phyloP scores from a whole-genome alignment of 92 coral and sea anemone species.

The Virgularia gustaviana region DNA sequence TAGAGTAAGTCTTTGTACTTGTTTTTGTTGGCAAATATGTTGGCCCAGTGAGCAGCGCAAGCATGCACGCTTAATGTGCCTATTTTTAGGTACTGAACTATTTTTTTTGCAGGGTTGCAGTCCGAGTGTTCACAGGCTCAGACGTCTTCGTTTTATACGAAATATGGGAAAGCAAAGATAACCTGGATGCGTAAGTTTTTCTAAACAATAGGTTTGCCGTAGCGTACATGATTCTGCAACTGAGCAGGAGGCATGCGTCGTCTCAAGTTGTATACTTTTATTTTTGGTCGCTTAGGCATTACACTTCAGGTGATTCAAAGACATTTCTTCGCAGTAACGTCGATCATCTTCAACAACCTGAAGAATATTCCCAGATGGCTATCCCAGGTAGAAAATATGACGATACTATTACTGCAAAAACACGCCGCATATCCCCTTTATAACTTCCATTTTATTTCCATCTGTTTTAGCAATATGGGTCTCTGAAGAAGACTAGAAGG shows the following conservation, averaged over 20 bases:
- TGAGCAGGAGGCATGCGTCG: no score
- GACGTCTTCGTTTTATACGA: constrained; percentile 69
- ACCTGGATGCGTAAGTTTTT: constrained; percentile 59
- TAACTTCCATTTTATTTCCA: no score
- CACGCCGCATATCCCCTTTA: neutral
- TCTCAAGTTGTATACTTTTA: neutral
- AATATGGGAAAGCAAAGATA: constrained; percentile 77
- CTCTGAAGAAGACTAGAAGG: no score
- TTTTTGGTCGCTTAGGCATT: constrained; percentile 59
- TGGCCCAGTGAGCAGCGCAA: neutral
- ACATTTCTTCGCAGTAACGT: constrained; percentile 77
- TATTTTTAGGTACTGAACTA: neutral
- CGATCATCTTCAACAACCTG: constrained; percentile 78
- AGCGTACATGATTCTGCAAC: no score
- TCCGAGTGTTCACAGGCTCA: constrained; percentile 62
- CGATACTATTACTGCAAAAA: neutral
- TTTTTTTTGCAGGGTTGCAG: constrained; percentile 52
- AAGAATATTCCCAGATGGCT: constrained; percentile 83
- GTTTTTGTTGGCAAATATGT: neutral
- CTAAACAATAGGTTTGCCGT: neutral
- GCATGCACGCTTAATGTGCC: neutral
- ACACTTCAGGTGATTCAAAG: constrained; percentile 62
- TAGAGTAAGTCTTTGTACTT: constrained; percentile 57
- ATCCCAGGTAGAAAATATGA: constrained; percentile 81
- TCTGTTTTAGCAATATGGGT: no score